phyloP scores from a whole-genome alignment of 2,888 invertebrate genomes.

The Agrotis segetum region DNA sequence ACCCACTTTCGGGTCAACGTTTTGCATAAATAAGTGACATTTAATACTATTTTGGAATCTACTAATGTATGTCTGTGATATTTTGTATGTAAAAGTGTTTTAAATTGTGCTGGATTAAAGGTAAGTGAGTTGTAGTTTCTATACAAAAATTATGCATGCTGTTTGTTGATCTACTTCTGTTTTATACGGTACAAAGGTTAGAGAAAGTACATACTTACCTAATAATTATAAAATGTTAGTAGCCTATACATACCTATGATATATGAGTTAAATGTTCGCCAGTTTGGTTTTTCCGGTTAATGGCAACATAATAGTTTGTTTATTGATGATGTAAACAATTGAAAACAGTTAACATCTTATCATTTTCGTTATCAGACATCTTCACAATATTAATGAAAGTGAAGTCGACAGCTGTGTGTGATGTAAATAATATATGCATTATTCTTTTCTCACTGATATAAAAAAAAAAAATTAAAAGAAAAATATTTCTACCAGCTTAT shows the following conservation, averaged over 20 bases:
- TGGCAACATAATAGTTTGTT: slow-evolving; percentile 18
- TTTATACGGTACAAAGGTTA: slow-evolving; percentile 42
- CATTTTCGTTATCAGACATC: slow-evolving; percentile 17
- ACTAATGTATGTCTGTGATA: slow-evolving; percentile 8
- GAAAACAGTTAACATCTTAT: slow-evolving; percentile 13
- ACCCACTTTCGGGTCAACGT: slow-evolving; percentile 39
- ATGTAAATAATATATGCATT: too few species aligned
- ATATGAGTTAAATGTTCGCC: not conserved
- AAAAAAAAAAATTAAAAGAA: too few species aligned
- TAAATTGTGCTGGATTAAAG: slow-evolving; percentile 13
- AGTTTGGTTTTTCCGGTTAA: not conserved
- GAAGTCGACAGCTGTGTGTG: not conserved
- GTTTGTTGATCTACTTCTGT: slow-evolving; percentile 40
- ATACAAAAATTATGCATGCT: slow-evolving; percentile 38
- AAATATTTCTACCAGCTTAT: too few species aligned
- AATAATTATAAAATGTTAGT: not conserved
- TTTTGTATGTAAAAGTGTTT: slow-evolving; percentile 29
- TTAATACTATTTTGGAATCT: slow-evolving; percentile 13
- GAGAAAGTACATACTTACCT: slow-evolving; percentile 40
- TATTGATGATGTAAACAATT: slow-evolving; percentile 15
- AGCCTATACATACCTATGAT: too few species aligned
- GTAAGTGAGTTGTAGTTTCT: slow-evolving; percentile 19
- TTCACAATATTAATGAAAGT: not conserved
- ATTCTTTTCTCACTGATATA: too few species aligned
- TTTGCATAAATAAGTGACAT: slow-evolving; percentile 19